Conservation (phyloP, 2,888 invertebrate species). For the Teleiodes luculella region DNA sequence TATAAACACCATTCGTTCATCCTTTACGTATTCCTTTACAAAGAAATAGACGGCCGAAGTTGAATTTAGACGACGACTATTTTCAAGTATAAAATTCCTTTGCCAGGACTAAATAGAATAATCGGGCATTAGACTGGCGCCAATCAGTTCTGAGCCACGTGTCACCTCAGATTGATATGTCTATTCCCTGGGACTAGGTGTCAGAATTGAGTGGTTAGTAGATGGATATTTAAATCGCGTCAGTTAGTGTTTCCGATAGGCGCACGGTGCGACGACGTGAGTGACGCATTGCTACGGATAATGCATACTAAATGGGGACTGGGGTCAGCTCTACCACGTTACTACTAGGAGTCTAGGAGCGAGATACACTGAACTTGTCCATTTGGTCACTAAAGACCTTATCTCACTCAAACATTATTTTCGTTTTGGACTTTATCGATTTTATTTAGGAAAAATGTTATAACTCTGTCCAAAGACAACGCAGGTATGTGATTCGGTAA, state of each 20-base stretch:
- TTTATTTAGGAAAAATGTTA: too few relatives aligned
- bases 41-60: too few relatives aligned
- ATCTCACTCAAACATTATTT: too few relatives aligned
- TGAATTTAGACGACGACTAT: too few relatives aligned
- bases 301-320: constrained; percentile 64
- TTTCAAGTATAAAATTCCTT: not conserved
- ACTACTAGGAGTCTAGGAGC: not conserved
- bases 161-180: constrained; percentile 17
- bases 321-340: not conserved
- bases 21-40: too few relatives aligned
- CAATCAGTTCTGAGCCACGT: constrained; percentile 20
- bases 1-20: too few relatives aligned
- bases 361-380: not conserved
- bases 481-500: too few relatives aligned
- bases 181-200: constrained; percentile 27
- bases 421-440: too few relatives aligned
- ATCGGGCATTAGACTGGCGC: constrained; percentile 23
- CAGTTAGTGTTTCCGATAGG: constrained; percentile 72
- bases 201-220: constrained; percentile 17
- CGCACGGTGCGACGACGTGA: constrained; percentile 26
- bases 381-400: not conserved
- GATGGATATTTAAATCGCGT: constrained; percentile 56
- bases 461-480: too few relatives aligned
- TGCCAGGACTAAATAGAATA: constrained; percentile 16
- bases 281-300: constrained; percentile 58